phyloP scores from a whole-genome alignment of 2,113 vertebrate species.

The Smithornis capensis region DNA sequence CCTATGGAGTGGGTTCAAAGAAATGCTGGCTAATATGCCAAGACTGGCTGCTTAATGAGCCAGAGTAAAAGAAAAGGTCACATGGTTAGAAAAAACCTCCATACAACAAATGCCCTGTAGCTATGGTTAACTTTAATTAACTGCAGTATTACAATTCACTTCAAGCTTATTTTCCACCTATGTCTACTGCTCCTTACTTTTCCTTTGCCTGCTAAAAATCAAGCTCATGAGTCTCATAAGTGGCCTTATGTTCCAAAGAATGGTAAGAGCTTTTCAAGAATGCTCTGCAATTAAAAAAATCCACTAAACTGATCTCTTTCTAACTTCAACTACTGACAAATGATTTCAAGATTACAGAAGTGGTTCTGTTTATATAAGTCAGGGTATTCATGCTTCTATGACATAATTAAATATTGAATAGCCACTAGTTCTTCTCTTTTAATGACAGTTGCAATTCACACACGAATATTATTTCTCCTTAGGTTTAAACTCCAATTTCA shows the following conservation, averaged over 20 bases:
- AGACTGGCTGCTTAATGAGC: constrained; percentile 57
- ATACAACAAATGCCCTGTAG: constrained; percentile 64
- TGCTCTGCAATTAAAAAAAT: background rate
- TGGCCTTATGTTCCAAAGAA: background rate
- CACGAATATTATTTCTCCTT: background rate
- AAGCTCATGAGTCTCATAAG: background rate
- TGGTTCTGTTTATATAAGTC: background rate
- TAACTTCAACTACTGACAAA: background rate
- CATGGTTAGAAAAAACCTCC: constrained; percentile 52
- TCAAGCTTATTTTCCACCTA: constrained; percentile 56
- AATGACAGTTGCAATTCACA: background rate
- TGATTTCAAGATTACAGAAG: background rate
- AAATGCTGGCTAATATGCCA: constrained; percentile 49
- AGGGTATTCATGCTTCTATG: background rate
- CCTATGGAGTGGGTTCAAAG: constrained; percentile 52
- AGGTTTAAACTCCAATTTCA: constrained; percentile 11
- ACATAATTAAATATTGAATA: background rate
- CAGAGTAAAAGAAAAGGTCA: constrained; percentile 67
- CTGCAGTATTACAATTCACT: constrained; percentile 67
- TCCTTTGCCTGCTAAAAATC: constrained; percentile 22
- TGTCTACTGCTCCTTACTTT: constrained; percentile 16
- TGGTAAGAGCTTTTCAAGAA: background rate
- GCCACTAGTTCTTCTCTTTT: background rate
- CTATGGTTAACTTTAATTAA: constrained; percentile 77
- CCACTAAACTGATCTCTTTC: background rate